Evolutionary conservation across 2,888 invertebrate genomes (phyloP), one percentile per base, ranked within the genome.

Genomic region (Pycnomerus fuliginosus): DNA sequence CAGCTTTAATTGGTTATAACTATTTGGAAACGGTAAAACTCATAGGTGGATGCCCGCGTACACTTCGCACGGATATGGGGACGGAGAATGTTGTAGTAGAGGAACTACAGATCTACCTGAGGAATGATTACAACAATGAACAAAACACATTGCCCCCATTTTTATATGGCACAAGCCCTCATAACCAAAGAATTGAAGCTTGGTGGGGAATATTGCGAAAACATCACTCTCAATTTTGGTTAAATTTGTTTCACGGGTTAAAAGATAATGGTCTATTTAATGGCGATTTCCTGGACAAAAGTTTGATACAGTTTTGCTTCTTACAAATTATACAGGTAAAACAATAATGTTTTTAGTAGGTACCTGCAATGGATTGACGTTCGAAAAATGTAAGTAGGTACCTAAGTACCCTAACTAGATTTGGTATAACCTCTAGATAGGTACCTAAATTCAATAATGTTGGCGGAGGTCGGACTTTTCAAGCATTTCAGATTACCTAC

Each of bases 21-120:
- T 52, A 27, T 44, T n/a, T 44, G n/a, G 22, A 41, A 10, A 44
- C 42, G 15, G 22, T 44, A 5, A 20, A 35, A 29, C 16, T 12
- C 15, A 20, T 10, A 37, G 12, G 35, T 25, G 40, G 37, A 13
- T 38, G 38, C 33, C 50, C 53, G 16, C 27, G 14, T 24, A 46
- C 43, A 12, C 14, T 52, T 11, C 41, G 52, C 11, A 13, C 32
- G 16, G 48, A 55, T 30, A 44, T 50, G 46, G 52, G 55, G 23
- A 55, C 52, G 5, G 52, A 52, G 40, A 55, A 53, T 23, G 36
- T 29, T 12, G 20, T 11, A 25, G 33, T 46, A 10, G 42, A 43
- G 38, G 25, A 38, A 28, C 36, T 52, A 1, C 52, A 52, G 41
- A 47, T 15, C 14, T 29, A 25, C 13, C 34, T 23, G 28, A 11